These are phyloP conservation scores for Hyposmocoma kahamanoa DNA, from an alignment of 1,140 invertebrate genomes.

Conservation along the genomic window DNA sequence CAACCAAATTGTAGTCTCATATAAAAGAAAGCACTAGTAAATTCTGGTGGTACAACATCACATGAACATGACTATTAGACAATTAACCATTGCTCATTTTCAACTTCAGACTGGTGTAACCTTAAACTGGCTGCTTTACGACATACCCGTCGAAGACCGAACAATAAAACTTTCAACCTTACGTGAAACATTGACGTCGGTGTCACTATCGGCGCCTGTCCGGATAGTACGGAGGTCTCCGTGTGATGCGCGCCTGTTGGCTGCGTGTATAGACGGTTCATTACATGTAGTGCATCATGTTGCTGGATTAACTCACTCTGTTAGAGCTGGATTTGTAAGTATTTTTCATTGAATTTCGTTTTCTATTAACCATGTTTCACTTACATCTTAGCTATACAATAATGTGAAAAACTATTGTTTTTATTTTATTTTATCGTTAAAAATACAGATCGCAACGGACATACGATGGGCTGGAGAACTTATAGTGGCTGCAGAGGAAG, in stretches of 20 bases:
- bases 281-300: conserved; percentile 39
- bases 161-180: conserved; percentile 25
- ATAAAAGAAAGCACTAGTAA: too few relatives aligned
- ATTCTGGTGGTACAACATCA: too few relatives aligned
- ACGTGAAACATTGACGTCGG: conserved; percentile 29
- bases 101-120: conserved; percentile 46
- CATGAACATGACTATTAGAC: too few relatives aligned
- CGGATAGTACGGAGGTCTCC: conserved; percentile 35
- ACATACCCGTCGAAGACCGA: conserved; percentile 33
- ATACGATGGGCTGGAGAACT: conserved; percentile 49
- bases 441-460: conserved; percentile 56
- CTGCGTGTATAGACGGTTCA: conserved; percentile 61
- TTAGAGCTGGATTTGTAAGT: conserved; percentile 47
- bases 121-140: conserved; percentile 51
- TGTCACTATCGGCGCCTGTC: conserved; percentile 42
- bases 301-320: conserved; percentile 43
- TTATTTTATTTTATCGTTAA: too few relatives aligned
- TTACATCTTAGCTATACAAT: too few relatives aligned
- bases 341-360: too few relatives aligned
- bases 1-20: too few relatives aligned
- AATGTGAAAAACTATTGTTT: too few relatives aligned
- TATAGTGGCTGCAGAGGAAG: conserved; percentile 43
- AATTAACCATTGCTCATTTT: background rate
- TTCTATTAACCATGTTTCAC: too few relatives aligned
- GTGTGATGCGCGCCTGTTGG: conserved; percentile 39